A percentile compares a stretch with the other conserved stretches of the same genome.
Evolutionary conservation across 2,888 invertebrate species (phyloP).

Genomic region (Anoplius nigerrimus): DNA sequence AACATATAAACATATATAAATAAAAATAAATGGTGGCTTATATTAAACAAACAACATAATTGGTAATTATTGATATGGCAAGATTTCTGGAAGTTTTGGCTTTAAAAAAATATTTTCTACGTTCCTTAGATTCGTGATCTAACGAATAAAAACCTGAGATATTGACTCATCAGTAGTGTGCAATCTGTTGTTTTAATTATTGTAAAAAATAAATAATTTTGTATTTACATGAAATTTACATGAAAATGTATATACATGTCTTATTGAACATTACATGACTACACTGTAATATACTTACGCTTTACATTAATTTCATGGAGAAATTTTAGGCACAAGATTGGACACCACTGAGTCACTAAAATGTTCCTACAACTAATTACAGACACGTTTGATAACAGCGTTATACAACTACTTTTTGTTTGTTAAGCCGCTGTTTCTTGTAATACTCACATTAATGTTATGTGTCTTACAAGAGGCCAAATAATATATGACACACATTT

Average conservation of each 20-base stretch:
- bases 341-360: background rate
- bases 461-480: too few relatives aligned
- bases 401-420: too few relatives aligned
- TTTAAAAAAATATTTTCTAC: background rate
- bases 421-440: too few relatives aligned
- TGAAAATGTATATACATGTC: background rate
- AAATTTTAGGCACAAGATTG: background rate
- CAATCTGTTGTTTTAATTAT: too few relatives aligned
- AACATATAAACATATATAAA: background rate
- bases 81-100: background rate
- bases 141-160: slow-evolving; percentile 20
- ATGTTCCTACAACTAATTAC: too few relatives aligned
- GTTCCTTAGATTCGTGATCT: slow-evolving; percentile 3
- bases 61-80: background rate
- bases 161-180: background rate
- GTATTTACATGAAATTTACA: background rate
- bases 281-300: background rate
- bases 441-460: too few relatives aligned
- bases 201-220: too few relatives aligned
- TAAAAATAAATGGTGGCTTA: background rate
- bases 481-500: too few relatives aligned
- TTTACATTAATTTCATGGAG: background rate
- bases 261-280: background rate
- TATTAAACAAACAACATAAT: slow-evolving; percentile 1
- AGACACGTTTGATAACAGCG: too few relatives aligned